Percentiles rank a stretch among this genome's conserved stretches.
Conservation (phyloP, 2,888 invertebrate species). For the Biston betularia region DNA sequence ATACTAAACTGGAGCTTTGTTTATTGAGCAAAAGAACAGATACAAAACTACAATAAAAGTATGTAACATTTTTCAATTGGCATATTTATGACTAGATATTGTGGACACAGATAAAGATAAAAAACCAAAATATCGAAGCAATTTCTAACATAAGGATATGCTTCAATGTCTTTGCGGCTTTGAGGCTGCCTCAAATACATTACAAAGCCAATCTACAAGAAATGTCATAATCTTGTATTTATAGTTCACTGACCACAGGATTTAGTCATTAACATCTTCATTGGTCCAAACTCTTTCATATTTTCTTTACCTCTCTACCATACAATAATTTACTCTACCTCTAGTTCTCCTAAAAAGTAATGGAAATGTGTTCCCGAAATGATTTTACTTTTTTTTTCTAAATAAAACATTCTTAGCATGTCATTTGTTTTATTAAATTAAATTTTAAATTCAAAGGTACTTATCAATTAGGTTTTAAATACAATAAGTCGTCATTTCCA, state of each 20-base stretch:
- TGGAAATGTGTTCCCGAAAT: not conserved
- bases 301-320: conserved; percentile 3
- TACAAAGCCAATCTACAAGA: too few relatives aligned
- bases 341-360: not conserved
- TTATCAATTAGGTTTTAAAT: conserved; percentile 50
- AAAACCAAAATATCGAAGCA: not conserved
- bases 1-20: conserved; percentile 64
- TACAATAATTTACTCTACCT: not conserved
- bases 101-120: not conserved
- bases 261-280: not conserved
- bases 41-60: conserved; percentile 23
- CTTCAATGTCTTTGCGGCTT: too few relatives aligned
- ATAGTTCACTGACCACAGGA: not conserved
- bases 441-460: not conserved
- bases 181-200: too few relatives aligned
- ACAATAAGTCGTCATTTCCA: conserved; percentile 78
- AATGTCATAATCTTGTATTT: too few relatives aligned
- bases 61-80: not conserved
- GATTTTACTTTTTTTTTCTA: not conserved
- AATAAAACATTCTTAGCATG: conserved; percentile 33
- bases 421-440: conserved; percentile 49
- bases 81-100: too few relatives aligned
- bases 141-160: too few relatives aligned
- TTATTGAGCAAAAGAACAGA: conserved; percentile 58
- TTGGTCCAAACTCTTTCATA: not conserved